A percentile compares a stretch with the other conserved stretches of the same genome.
Conservation (phyloP, 2,888 invertebrate species). For the Drosophila percnosoma region DNA sequence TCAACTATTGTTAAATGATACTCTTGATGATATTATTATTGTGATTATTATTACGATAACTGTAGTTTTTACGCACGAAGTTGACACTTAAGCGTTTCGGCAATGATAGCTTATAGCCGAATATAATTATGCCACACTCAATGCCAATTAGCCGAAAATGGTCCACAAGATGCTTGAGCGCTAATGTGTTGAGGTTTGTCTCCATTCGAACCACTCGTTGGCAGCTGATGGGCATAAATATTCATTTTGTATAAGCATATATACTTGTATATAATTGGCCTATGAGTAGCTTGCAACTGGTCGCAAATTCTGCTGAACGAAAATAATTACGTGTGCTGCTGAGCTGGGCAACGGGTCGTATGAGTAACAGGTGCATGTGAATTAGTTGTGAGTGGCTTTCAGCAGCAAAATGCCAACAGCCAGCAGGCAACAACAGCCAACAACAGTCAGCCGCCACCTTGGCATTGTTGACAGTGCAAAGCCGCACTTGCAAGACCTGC, state of each 20-base stretch:
- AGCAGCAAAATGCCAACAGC: constrained; percentile 38
- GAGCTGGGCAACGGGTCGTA: constrained; percentile 43
- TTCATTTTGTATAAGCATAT: constrained; percentile 30
- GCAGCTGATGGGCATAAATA: constrained; percentile 31
- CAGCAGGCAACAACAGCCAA: constrained; percentile 11
- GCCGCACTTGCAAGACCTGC: constrained; percentile 60
- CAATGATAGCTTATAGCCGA: constrained; percentile 32
- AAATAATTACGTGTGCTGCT: constrained; percentile 54
- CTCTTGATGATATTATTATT: constrained; percentile 58
- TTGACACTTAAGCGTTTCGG: constrained; percentile 41
- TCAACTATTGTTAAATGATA: constrained; percentile 73
- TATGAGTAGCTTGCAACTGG: constrained; percentile 6
- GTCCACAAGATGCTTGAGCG: constrained; percentile 6
- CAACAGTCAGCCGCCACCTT: constrained; percentile 36
- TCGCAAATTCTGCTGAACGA: constrained; percentile 42
- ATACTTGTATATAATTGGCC: not conserved
- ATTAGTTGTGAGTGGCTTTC: constrained; percentile 71
- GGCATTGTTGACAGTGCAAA: constrained; percentile 73
- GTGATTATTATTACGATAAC: constrained; percentile 50
- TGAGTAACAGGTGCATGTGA: constrained; percentile 63
- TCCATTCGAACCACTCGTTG: not conserved
- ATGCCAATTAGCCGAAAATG: constrained; percentile 37
- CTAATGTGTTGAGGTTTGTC: constrained; percentile 8
- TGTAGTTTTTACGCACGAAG: constrained; percentile 70
- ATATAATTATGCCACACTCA: constrained; percentile 45